Evolutionary conservation across 2,797 vertebrate species (phyloP).

Genomic region (Borostomias antarcticus): DNA sequence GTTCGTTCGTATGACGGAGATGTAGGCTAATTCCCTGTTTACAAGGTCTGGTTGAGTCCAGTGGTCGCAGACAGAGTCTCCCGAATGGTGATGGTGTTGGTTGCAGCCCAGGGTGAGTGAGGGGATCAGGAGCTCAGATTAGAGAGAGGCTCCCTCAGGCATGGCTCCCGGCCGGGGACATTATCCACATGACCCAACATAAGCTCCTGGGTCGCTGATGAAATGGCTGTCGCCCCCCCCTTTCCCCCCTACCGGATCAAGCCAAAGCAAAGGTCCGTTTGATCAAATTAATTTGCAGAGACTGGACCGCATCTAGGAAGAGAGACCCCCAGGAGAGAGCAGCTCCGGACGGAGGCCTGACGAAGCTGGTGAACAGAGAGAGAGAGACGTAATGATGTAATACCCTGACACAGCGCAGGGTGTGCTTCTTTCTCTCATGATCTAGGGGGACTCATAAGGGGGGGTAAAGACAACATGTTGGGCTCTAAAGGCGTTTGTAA

Average conservation of each 20-base stretch:
- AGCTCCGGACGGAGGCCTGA: constrained; percentile 40
- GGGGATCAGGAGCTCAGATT: constrained; percentile 72
- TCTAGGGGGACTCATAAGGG: background rate
- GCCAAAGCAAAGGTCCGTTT: constrained; percentile 61
- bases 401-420: constrained; percentile 48
- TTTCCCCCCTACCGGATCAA: constrained; percentile 64
- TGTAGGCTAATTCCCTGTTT: constrained; percentile 73
- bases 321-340: constrained; percentile 23
- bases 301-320: constrained; percentile 59
- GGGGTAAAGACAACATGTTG: constrained; percentile 31
- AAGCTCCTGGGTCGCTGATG: constrained; percentile 68
- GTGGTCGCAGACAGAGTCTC: constrained; percentile 62
- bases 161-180: constrained; percentile 70
- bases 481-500: constrained; percentile 43
- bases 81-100: constrained; percentile 63
- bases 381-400: constrained; percentile 71
- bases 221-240: too few species aligned
- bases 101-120: constrained; percentile 49
- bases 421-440: background rate
- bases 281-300: constrained; percentile 73
- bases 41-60: constrained; percentile 70
- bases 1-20: constrained; percentile 69
- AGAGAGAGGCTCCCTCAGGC: constrained; percentile 64
- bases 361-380: constrained; percentile 55
- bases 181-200: constrained; percentile 78